A percentile compares a stretch with the other conserved stretches of the same genome.
These are phyloP conservation scores for Coleophora deauratella DNA, from an alignment of 2,888 invertebrate genomes.

Conservation along the genomic window DNA sequence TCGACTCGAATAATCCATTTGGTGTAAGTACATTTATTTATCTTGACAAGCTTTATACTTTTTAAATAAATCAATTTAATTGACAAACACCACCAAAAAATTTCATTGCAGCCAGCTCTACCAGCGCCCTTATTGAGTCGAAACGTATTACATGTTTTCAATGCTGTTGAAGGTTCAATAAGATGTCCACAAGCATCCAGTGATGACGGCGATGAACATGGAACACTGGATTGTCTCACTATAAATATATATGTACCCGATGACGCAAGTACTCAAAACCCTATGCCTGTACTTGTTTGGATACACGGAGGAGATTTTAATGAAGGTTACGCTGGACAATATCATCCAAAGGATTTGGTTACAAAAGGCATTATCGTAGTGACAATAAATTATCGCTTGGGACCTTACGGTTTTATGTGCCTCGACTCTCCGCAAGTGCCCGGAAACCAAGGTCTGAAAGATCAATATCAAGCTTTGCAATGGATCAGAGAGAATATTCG, in stretches of 20 bases:
- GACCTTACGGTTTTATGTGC: constrained; percentile 63
- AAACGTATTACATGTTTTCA: constrained; percentile 34
- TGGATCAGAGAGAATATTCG: constrained; percentile 57
- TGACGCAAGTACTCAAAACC: constrained; percentile 41
- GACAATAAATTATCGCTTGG: constrained; percentile 58
- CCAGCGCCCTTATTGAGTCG: constrained; percentile 39
- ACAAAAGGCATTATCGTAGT: constrained; percentile 52
- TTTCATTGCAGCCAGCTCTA: constrained; percentile 37
- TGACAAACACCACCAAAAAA: not conserved
- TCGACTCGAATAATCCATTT: constrained; percentile 51
- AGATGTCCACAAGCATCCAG: constrained; percentile 44
- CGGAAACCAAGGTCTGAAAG: constrained; percentile 62
- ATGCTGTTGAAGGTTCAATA: constrained; percentile 45
- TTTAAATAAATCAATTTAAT: not conserved
- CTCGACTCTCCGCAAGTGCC: constrained; percentile 46
- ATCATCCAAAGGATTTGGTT: constrained; percentile 41
- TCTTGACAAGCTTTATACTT: not conserved
- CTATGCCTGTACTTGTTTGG: constrained; percentile 58
- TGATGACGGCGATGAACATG: constrained; percentile 24
- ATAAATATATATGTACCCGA: constrained; percentile 74
- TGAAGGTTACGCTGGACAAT: constrained; percentile 39
- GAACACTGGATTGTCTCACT: constrained; percentile 74
- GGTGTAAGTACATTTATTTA: constrained; percentile 45
- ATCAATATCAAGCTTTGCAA: constrained; percentile 48
- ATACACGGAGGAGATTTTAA: constrained; percentile 55